Percentiles rank a stretch among this genome's conserved stretches.
Conservation (phyloP, 2,797 vertebrate species). For the Mus spretus region DNA sequence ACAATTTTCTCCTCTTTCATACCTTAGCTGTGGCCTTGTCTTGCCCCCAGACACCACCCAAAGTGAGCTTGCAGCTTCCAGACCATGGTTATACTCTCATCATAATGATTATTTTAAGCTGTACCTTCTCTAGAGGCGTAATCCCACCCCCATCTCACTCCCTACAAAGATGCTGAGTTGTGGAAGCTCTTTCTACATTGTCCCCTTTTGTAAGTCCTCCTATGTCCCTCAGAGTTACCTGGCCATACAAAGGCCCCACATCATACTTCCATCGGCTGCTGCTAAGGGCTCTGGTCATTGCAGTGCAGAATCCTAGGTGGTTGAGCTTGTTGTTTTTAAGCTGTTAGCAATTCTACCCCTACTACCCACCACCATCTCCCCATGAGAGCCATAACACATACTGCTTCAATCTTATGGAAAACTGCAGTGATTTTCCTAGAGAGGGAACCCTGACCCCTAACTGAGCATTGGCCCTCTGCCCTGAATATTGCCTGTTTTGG, state of each 20-base stretch:
- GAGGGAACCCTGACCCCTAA: too few species aligned
- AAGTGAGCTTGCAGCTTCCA: neutral
- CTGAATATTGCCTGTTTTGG: neutral
- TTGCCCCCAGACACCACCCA: neutral
- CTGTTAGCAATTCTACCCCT: neutral
- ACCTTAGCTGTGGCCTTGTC: neutral
- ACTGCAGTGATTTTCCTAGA: neutral
- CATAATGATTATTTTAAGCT: neutral
- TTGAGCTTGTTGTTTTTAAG: neutral
- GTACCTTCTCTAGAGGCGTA: neutral
- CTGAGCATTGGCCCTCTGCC: neutral
- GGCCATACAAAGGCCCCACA: neutral
- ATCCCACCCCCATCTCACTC: neutral
- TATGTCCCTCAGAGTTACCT: too few species aligned
- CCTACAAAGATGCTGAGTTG: neutral
- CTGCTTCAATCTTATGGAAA: neutral
- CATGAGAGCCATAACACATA: too few species aligned
- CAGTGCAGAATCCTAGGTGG: neutral
- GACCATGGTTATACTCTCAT: neutral
- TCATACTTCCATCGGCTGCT: accelerated
- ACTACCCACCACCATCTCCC: neutral
- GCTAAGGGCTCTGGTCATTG: neutral
- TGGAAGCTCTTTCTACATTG: neutral
- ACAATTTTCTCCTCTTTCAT: neutral
- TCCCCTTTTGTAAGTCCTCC: neutral